Evolutionary conservation across 2,113 vertebrate genomes (phyloP).

Genomic region (Marmota monax): DNA sequence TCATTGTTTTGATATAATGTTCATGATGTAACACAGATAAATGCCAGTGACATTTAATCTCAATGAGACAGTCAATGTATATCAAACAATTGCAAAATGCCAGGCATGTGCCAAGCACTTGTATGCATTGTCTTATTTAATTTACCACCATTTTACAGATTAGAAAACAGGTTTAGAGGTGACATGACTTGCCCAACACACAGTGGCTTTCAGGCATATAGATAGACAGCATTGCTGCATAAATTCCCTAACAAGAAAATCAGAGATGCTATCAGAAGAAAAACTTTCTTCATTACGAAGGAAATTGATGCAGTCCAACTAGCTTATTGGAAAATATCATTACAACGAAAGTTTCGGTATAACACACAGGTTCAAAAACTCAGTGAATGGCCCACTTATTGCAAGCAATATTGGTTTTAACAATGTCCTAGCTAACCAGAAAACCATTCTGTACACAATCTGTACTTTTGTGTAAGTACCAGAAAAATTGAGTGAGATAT

Average conservation of each 20-base stretch:
- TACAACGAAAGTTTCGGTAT: constrained; percentile 25
- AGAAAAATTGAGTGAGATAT: background rate
- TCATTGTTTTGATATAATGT: background rate
- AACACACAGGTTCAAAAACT: background rate
- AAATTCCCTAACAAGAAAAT: background rate
- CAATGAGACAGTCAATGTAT: background rate
- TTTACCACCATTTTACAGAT: constrained; percentile 41
- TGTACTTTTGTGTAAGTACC: constrained; percentile 30
- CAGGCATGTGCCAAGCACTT: background rate
- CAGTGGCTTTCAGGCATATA: background rate
- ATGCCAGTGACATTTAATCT: background rate
- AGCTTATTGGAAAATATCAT: constrained; percentile 27
- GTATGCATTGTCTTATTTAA: background rate
- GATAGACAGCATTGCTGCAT: background rate
- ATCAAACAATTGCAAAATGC: background rate
- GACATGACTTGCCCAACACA: background rate
- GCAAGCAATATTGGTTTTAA: constrained; percentile 45
- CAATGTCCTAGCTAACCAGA: background rate
- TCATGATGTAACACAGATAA: background rate
- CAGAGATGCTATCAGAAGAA: constrained; percentile 21
- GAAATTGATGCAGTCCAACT: constrained; percentile 13
- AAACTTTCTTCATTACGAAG: constrained; percentile 11
- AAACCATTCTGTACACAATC: background rate
- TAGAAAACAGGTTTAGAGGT: constrained; percentile 49
- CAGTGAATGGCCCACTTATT: constrained; percentile 9